phyloP scores from a whole-genome alignment of 2,888 invertebrate species.

The Agrochola litura region DNA sequence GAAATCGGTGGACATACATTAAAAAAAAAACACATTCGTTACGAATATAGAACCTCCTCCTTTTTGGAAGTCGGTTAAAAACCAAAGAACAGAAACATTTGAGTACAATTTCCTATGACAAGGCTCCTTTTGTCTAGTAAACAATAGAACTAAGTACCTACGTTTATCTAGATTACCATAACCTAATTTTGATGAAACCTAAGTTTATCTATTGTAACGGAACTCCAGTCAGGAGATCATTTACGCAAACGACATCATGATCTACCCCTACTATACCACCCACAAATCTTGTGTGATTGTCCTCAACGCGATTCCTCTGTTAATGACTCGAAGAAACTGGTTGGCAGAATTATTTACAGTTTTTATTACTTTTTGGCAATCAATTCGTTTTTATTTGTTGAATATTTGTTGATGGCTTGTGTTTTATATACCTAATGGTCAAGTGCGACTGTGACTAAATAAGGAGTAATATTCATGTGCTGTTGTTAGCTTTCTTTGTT shows the following conservation, averaged over 20 bases:
- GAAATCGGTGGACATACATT: too few relatives aligned
- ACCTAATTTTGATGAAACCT: background rate
- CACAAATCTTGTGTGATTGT: background rate
- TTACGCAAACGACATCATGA: background rate
- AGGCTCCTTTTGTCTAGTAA: background rate
- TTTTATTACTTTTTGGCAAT: constrained; percentile 8
- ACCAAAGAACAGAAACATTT: background rate
- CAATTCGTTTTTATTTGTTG: background rate
- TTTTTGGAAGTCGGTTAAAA: too few relatives aligned
- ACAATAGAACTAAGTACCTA: background rate
- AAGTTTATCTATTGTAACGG: background rate
- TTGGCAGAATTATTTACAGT: constrained; percentile 1
- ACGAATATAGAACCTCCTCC: too few relatives aligned
- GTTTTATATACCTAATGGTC: background rate
- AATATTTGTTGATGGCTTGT: background rate
- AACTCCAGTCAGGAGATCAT: background rate
- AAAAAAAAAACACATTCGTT: too few relatives aligned
- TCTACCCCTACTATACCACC: too few relatives aligned
- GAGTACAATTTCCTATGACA: background rate
- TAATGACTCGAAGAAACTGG: background rate
- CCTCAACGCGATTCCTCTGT: constrained; percentile 1
- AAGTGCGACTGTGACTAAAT: background rate
- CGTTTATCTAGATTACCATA: background rate
- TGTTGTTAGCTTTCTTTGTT: too few relatives aligned
- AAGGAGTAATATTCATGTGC: too few relatives aligned